A percentile compares a stretch with the other conserved stretches of the same genome.
phyloP scores from a whole-genome alignment of 2,113 vertebrate species.

The Xiphias gladius region DNA sequence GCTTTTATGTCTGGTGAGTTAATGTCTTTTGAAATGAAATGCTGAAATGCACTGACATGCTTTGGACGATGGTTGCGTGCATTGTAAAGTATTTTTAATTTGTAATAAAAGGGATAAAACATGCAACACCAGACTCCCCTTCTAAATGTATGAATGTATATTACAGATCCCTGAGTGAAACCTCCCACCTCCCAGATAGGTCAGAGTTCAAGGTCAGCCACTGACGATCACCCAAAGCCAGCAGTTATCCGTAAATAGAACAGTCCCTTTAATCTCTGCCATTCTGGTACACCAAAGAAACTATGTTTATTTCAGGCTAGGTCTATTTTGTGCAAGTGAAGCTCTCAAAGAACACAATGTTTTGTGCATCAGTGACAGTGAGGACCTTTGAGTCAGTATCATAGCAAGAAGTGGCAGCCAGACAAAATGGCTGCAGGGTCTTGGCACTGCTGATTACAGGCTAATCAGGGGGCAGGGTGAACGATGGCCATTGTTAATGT shows the following conservation, averaged over 20 bases:
- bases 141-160: not conserved
- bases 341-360: not conserved
- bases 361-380: no score
- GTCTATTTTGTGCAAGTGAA: conserved; percentile 1
- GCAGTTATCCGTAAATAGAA: not conserved
- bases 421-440: conserved; percentile 33
- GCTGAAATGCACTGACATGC: not conserved
- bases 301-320: not conserved
- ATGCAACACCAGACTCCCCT: not conserved
- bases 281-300: conserved; percentile 4
- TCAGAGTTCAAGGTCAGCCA: conserved; percentile 32
- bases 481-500: conserved; percentile 14
- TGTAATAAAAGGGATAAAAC: not conserved
- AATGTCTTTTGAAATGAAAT: not conserved
- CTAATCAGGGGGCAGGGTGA: conserved; percentile 40
- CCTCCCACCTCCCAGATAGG: not conserved
- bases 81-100: not conserved
- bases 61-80: not conserved
- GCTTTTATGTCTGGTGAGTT: not conserved
- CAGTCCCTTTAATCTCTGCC: not conserved
- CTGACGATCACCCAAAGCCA: not conserved
- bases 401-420: conserved; percentile 12
- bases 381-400: conserved; percentile 29
- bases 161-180: not conserved
- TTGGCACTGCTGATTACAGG: conserved; percentile 36